Evolutionary conservation across 2,797 vertebrate genomes (phyloP), one percentile per base, ranked within the genome.

Genomic region (Acrocephalus scirpaceus): DNA sequence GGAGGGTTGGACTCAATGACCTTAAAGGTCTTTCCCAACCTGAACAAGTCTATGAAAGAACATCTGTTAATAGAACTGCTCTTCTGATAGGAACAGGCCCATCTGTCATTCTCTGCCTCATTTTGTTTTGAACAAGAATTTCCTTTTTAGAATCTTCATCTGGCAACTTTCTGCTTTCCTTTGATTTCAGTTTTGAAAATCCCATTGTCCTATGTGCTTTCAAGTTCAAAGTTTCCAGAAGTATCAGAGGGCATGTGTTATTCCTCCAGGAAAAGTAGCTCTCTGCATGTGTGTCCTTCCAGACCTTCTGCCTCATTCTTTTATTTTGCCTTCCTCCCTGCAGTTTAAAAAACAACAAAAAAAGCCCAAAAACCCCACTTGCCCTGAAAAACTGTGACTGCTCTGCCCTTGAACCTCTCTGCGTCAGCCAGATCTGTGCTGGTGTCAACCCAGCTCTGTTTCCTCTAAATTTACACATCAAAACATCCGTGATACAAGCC

Each of bases 171-270:
- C 67, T 69, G 67, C 82, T 95, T 85, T 86, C 53, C 79, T 96
- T 96, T 94, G 62, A 92, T 93, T 94, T 94, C 78, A 58, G 74
- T 95, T 94, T 92, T 88, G 72, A 96, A 94, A 96, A 90, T 89
- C 70, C 73, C 81, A 91, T 93, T 93, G 93, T 95, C 78, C 90
- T 62, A 11, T 50, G 53, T 81, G 60, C 93, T 96, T 97, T 96
- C 88, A 96, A 88, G 79, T 90, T 97, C 93, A 94, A 96, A 96
- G 93, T 80, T 45, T 80, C 79, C 84, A 84, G 60, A 95, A 94
- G 47, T 84, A 94, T 89, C 72, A 71, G 48, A 92, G n/a, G 76
- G 91, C 92, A 77, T 87, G 86, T 74, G 72, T 11, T 95, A 77
- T 95, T 95, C 93, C 92, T 94, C 54, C 61, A 89, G 90, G 94